phyloP scores from a whole-genome alignment of 2,797 vertebrate genomes.

The Neoniphon sammara region DNA sequence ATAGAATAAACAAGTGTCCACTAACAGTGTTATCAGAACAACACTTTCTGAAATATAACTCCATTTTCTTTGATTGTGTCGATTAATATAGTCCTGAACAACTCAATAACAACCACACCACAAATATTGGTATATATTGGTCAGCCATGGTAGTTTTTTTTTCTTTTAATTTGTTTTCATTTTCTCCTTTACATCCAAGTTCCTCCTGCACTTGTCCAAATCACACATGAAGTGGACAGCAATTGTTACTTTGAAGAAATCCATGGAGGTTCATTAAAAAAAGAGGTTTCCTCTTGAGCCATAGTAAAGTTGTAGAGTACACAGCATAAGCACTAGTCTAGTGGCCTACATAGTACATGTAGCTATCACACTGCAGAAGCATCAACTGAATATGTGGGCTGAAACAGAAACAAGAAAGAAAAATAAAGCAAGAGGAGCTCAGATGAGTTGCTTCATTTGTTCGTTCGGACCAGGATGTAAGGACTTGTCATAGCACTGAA shows the following conservation, averaged over 20 bases:
- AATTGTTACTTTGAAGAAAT: constrained; percentile 75
- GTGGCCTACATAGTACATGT: constrained; percentile 90
- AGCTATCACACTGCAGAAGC: constrained; percentile 91
- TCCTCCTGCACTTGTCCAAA: constrained; percentile 57
- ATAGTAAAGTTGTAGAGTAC: constrained; percentile 85
- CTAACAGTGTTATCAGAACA: constrained; percentile 94
- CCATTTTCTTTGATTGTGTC: constrained; percentile 90
- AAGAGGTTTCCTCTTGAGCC: constrained; percentile 77
- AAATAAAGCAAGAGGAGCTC: constrained; percentile 54
- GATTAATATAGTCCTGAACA: constrained; percentile 96
- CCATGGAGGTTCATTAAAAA: constrained; percentile 58
- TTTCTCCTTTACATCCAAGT: constrained; percentile 76
- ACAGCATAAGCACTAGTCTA: constrained; percentile 91
- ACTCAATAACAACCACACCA: constrained; percentile 94
- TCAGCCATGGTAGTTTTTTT: constrained; percentile 82
- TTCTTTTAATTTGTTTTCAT: constrained; percentile 79
- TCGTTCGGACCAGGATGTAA: constrained; percentile 49
- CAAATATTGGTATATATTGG: constrained; percentile 92
- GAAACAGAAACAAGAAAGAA: constrained; percentile 56
- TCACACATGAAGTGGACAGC: constrained; percentile 63
- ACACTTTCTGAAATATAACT: constrained; percentile 89
- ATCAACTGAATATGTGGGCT: constrained; percentile 83
- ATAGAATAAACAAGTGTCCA: constrained; percentile 95
- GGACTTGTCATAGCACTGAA: constrained; percentile 59
- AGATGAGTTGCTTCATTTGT: constrained; percentile 48